These are phyloP conservation scores for Phyllotis vaccarum DNA, from an alignment of 2,797 vertebrate genomes.

Conservation along the genomic window DNA sequence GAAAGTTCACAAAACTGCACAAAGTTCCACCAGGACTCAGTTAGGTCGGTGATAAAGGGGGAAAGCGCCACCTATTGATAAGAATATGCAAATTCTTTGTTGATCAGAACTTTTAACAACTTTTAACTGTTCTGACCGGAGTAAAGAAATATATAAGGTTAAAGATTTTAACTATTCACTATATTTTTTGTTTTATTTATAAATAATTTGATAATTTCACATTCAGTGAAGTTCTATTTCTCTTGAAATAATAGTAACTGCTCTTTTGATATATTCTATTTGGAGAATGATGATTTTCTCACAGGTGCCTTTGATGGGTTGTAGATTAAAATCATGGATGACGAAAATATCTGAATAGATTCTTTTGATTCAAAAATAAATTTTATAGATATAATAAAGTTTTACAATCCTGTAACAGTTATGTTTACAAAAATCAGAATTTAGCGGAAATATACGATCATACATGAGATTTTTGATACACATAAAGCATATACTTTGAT, in stretches of 20 bases:
- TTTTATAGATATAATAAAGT: not conserved
- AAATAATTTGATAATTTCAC: constrained; percentile 30
- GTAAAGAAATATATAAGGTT: not conserved
- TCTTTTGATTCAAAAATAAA: constrained; percentile 34
- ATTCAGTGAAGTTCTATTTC: not conserved
- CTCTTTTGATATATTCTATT: constrained; percentile 28
- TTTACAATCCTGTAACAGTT: not conserved
- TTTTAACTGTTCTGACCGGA: not conserved
- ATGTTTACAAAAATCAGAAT: constrained; percentile 34
- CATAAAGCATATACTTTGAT: constrained; percentile 13
- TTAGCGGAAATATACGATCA: constrained; percentile 55
- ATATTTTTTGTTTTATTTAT: constrained; percentile 27
- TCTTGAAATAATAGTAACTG: not conserved
- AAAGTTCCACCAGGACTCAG: rapidly evolving
- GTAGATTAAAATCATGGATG: constrained; percentile 44
- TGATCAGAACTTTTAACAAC: not conserved
- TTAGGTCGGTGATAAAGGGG: constrained; percentile 78
- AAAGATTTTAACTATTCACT: not conserved
- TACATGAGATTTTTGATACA: constrained; percentile 19
- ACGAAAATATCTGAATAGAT: not conserved
- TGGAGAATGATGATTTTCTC: not conserved
- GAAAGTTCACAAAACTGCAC: constrained; percentile 54
- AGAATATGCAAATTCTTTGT: not conserved
- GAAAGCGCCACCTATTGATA: constrained; percentile 89
- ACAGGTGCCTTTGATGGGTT: constrained; percentile 48